Base-by-base conservation (phyloP, 2,888 invertebrate species). In the Nudaria mundana region DNA sequence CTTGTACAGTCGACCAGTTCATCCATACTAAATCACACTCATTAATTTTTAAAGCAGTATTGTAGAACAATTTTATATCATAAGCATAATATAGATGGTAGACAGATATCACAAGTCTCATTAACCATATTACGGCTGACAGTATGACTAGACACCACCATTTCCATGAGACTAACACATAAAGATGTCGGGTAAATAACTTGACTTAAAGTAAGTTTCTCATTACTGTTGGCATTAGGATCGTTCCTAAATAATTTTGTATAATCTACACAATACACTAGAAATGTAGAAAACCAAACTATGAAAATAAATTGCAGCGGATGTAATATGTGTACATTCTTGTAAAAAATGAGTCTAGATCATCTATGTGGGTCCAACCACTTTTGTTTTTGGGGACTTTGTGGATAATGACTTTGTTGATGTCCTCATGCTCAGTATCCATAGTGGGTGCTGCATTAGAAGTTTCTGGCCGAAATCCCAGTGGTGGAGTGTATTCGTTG, bases 261-360 rank as follows among this genome's bases (percentile, higher is more conserved):
- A 82, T 98, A 98, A 67, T 97, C 91, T 40, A 99, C 92, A 84
- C 98, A 98, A 74, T 97, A 92, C 49, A 94, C 90, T 49, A 98
- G 89, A 80, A 96, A 97, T 32, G 94, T 92, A 12, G 97, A 92
- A 74, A 98, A 94, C 67, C 93, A 90, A 40, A 98, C 93, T 45
- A 98, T 94, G 75, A 98, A 98, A 47, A 94, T 90, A 79, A 98
- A 97, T 86, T 98, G 97, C 37, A 93, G 74, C 44, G 93, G 66
- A 99, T 97, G 82, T 99, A 99, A 77, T 98, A 99, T 71, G 94
- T 93, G 74, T 99, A 99, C 89, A 98, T 95, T 67, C 96, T 91
- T 30, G 95, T 94, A 78, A 99, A 99, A 89, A 99, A 99, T 33
- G 97, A 95, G 84, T 99, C 99, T 44, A 99, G 86, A 81, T 99